phyloP scores from a whole-genome alignment of 1,140 invertebrate genomes.

The Proctacanthus coquilletti region DNA sequence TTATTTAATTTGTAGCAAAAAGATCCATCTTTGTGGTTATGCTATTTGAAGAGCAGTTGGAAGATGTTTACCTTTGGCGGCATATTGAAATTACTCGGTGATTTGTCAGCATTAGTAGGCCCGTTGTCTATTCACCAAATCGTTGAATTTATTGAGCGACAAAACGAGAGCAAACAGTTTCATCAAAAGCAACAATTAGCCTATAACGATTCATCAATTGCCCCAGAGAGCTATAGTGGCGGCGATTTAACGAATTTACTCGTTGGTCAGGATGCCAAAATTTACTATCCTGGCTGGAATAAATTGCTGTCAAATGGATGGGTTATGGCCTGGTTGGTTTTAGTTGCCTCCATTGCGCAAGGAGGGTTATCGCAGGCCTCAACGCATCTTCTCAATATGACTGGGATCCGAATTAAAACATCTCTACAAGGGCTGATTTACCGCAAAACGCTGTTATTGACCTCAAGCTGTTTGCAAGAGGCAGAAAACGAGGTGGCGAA shows the following conservation, averaged over 20 bases:
- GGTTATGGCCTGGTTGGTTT: constrained; percentile 53
- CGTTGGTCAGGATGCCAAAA: constrained; percentile 14
- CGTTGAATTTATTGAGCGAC: constrained; percentile 43
- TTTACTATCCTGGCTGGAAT: constrained; percentile 32
- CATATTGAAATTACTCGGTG: constrained; percentile 59
- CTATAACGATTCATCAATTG: constrained; percentile 7
- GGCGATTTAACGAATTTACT: constrained; percentile 10
- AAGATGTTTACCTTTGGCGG: constrained; percentile 54
- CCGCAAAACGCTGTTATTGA: constrained; percentile 29
- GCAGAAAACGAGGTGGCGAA: constrained; percentile 10
- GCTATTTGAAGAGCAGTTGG: constrained; percentile 55
- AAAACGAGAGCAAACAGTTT: constrained; percentile 12
- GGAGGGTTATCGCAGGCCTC: constrained; percentile 71
- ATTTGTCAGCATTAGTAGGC: constrained; percentile 55
- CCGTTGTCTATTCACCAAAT: constrained; percentile 61
- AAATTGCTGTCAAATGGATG: constrained; percentile 64
- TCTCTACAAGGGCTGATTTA: constrained; percentile 52
- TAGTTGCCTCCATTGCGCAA: constrained; percentile 57
- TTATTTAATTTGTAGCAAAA: constrained; percentile 10
- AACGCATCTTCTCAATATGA: constrained; percentile 63
- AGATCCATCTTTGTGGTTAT: constrained; percentile 41
- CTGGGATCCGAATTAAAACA: constrained; percentile 62
- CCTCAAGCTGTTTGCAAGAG: constrained; percentile 15
- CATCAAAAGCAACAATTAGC: background rate
- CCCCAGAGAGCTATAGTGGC: constrained; percentile 9